A percentile compares a stretch with the other conserved stretches of the same genome.
Evolutionary conservation across 1,140 invertebrate genomes (phyloP).

Genomic region (Neodiprion pinetum): DNA sequence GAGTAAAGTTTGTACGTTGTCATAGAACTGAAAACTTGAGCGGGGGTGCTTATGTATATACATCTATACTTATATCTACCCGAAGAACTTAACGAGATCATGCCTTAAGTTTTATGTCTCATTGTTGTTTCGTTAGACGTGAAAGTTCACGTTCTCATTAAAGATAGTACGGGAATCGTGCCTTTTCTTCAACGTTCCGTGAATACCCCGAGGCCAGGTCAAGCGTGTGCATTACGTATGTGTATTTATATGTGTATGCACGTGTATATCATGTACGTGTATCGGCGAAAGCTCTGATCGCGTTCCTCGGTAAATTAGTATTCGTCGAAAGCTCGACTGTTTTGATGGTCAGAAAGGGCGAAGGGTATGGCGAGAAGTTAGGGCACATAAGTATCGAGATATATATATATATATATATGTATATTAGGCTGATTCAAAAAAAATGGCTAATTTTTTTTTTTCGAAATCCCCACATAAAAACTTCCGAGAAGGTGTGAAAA

Average conservation of each 20-base stretch:
- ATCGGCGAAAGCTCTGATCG: neutral
- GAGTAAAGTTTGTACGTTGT: neutral
- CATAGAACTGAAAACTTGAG: neutral
- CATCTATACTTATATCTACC: too few species aligned
- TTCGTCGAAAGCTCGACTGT: neutral
- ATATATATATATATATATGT: too few species aligned
- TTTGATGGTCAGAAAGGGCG: neutral
- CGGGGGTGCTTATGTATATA: neutral
- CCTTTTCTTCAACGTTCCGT: neutral
- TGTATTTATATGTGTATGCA: too few species aligned
- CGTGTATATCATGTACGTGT: neutral
- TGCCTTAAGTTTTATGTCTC: conserved; percentile 1
- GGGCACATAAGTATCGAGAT: too few species aligned
- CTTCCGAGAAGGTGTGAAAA: too few species aligned
- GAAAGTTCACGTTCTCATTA: neutral
- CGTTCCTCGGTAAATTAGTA: neutral
- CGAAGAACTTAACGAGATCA: neutral
- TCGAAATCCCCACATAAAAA: too few species aligned
- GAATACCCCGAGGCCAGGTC: neutral
- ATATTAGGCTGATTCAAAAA: too few species aligned
- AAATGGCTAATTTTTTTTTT: too few species aligned
- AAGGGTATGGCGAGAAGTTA: neutral
- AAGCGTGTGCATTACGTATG: neutral
- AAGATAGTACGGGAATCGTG: neutral
- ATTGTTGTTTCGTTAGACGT: neutral